Evolutionary conservation across 2,888 invertebrate genomes (phyloP).

Genomic region (Plebejus melissa): DNA sequence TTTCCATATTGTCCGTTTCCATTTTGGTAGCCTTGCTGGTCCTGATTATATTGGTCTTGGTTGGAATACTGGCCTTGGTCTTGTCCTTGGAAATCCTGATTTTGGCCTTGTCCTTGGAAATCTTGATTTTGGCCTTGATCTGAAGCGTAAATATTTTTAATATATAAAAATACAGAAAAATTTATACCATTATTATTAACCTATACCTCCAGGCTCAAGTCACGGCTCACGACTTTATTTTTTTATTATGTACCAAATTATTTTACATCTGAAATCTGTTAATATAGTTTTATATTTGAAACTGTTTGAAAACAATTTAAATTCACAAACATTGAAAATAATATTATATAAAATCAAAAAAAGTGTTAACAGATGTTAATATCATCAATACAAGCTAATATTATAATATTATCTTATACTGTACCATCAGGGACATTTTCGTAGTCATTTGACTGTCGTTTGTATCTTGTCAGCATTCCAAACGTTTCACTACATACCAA

Average conservation of each 20-base stretch:
- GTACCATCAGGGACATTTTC: conserved; percentile 16
- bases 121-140: conserved; percentile 14
- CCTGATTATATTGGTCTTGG: not conserved
- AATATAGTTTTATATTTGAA: too few relatives aligned
- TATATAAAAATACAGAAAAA: too few relatives aligned
- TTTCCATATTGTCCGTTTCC: not conserved
- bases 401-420: not conserved
- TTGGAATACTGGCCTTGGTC: conserved; percentile 3
- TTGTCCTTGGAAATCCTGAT: conserved; percentile 9
- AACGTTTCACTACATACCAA: not conserved
- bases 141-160: not conserved
- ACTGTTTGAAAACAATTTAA: too few relatives aligned
- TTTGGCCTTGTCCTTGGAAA: conserved; percentile 2
- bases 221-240: too few relatives aligned
- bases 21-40: conserved; percentile 4
- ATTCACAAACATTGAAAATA: too few relatives aligned
- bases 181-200: too few relatives aligned
- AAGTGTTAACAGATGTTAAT: too few relatives aligned
- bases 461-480: not conserved
- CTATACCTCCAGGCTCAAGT: too few relatives aligned
- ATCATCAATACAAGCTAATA: too few relatives aligned
- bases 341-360: too few relatives aligned
- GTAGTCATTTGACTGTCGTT: conserved; percentile 24
- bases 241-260: too few relatives aligned
- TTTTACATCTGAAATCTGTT: too few relatives aligned